A percentile compares a stretch with the other conserved stretches of the same genome.
phyloP scores from a whole-genome alignment of 2,888 invertebrate genomes.

The Drosophila testacea region DNA sequence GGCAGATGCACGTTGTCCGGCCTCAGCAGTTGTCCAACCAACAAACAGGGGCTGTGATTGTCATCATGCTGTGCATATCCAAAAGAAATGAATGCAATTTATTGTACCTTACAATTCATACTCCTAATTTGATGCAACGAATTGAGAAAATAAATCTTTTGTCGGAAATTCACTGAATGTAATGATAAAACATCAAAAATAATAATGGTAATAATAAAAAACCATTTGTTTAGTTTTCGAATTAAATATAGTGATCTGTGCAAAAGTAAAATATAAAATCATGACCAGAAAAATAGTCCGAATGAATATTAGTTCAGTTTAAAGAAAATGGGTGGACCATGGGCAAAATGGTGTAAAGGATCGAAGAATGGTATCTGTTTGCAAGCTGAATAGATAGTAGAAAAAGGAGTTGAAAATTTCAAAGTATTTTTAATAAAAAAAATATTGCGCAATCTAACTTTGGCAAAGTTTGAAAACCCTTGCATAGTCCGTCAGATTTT shows the following conservation, averaged over 20 bases:
- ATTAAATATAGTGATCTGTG: neutral
- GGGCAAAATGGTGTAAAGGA: no score
- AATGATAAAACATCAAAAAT: neutral
- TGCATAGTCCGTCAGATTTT: no score
- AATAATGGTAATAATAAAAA: neutral
- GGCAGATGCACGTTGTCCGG: conserved; percentile 60
- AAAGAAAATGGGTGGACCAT: no score
- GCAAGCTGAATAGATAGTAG: no score
- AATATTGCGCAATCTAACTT: no score
- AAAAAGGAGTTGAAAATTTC: no score
- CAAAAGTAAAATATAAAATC: neutral
- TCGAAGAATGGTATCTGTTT: no score
- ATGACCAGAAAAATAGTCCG: no score
- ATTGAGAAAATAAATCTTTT: conserved; percentile 41
- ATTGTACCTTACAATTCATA: conserved; percentile 62
- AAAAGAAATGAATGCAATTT: conserved; percentile 45
- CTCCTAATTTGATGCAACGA: conserved; percentile 53
- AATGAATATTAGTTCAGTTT: no score
- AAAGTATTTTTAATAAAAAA: no score
- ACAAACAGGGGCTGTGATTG: conserved; percentile 18
- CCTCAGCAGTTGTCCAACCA: conserved; percentile 23
- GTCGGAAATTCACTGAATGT: conserved; percentile 2
- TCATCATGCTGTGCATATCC: conserved; percentile 47
- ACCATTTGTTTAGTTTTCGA: neutral
- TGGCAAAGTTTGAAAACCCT: no score